A percentile compares a stretch with the other conserved stretches of the same genome.
Conservation (phyloP, 2,888 invertebrate species). For the Sceliomorpha sp. region DNA sequence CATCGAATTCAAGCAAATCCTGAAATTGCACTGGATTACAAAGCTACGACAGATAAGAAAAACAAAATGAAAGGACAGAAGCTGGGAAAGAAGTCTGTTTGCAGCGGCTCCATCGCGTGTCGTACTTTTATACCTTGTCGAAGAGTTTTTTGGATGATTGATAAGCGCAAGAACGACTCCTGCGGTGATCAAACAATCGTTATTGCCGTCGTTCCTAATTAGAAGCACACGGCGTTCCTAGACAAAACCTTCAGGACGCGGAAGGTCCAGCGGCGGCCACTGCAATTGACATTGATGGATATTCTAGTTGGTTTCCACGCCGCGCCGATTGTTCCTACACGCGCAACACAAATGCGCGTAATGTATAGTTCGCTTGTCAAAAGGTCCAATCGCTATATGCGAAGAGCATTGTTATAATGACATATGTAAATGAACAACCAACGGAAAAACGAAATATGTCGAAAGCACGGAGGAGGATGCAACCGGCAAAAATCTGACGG, state of each 20-base stretch:
- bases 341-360: slow-evolving; percentile 25
- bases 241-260: slow-evolving; percentile 46
- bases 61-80: slow-evolving; percentile 20
- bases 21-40: too few relatives aligned
- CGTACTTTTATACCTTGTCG: neutral
- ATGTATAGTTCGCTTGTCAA: slow-evolving; percentile 25
- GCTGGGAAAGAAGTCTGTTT: too few relatives aligned
- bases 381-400: slow-evolving; percentile 11
- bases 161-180: slow-evolving; percentile 15
- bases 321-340: slow-evolving; percentile 41
- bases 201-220: slow-evolving; percentile 38
- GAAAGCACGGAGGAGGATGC: too few relatives aligned
- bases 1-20: too few relatives aligned
- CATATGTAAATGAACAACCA: neutral
- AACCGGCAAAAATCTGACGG: too few relatives aligned
- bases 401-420: slow-evolving; percentile 7
- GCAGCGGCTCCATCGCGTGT: too few relatives aligned
- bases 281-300: slow-evolving; percentile 70
- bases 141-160: slow-evolving; percentile 1
- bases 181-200: slow-evolving; percentile 36
- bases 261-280: slow-evolving; percentile 48
- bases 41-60: too few relatives aligned
- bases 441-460: neutral
- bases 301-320: slow-evolving; percentile 57
- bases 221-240: slow-evolving; percentile 23